Evolutionary conservation across 2,113 vertebrate genomes (phyloP), one percentile per base, ranked within the genome.

Genomic region (Neodon shergylaensis): DNA sequence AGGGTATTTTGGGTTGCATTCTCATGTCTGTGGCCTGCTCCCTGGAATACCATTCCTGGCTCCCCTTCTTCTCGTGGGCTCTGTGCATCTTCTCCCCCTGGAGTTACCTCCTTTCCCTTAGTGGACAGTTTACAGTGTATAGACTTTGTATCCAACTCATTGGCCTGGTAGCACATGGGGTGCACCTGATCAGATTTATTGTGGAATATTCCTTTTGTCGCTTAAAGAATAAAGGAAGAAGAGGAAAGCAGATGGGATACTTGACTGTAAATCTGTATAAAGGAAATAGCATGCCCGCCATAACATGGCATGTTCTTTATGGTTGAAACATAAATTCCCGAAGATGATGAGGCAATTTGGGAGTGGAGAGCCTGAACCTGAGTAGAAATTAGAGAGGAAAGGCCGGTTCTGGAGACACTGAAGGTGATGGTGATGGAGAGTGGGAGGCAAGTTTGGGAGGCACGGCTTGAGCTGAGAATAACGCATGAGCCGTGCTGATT

Each of bases 141-240:
- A n/a, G 11, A n/a, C 4, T 93, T n/a, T 52, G 21, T 76, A 14
- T 61, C 14, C 52, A 65, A 22, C 58, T 91, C 13, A 28, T 63
- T 70, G 26, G 0, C 65, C 7, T 72, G 49, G 14, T 90, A 31
- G 58, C 42, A 49, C 42, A n/a, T 54, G 74, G 17, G 47, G 19
- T 26, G 7, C 82, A 72, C 26, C 76, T 65, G 49, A 19, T 91
- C 7, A 26, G 11, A 61, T 66, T 92, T 74, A 70, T 61, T 79
- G 73, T 94, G 47, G 39, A 74, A 85, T 83, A 39, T 95, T 95
- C 36, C 31, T 85, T 94, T 91, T 90, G 68, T 92, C 94, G 31
- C 36, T 66, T 72, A 65, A 39, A 93, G 58, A 87, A 28, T 54
- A 12, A 74, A 49, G 8, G 17, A 39, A 85, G 13, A 26, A 39